Base-by-base conservation (phyloP, 2,797 vertebrate species). In the Caiman crocodilus region DNA sequence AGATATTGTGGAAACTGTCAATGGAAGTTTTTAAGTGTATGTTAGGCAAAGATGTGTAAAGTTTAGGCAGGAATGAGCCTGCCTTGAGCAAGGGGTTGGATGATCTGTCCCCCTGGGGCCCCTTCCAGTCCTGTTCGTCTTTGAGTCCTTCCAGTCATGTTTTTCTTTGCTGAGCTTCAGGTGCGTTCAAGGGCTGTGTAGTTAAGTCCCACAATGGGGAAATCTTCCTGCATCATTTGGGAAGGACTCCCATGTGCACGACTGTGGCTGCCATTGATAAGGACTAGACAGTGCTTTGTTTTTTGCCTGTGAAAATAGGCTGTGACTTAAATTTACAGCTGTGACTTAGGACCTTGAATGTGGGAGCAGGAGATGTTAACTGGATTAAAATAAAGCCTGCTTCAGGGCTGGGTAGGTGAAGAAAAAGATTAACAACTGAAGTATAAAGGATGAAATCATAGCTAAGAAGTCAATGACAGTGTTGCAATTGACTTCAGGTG, bases 231-330 rank as follows among this genome's bases (percentile, higher is more conserved):
- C 18, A 69, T 69, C 67, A 4, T 14, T 23, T 69, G 5, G 20
- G 42, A 42, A 42, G 42, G 42, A 42, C 42, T 42, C 42, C 5
- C 1, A 2, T 35, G 56, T 1, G 6, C 16, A 69, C 32, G 6
- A 7, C 20, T 30, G 30, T 50, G 50, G 4, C 4, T n/a, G 7
- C 5, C 0, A 18, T 18, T n/a, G 26, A 42, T 61, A 11, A 58
- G 3, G 28, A 26, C 18, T 75, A 17, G 74, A 60, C 35, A 15
- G 6, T n/a, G 17, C 25, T 14, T 4, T 6, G 1, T 14, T 25
- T 1, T 0, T 0, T 74, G 26, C 5, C 69, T 3, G 0, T 0
- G 14, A 63, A 11, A 6, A 26, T 26, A 42, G 59, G 0, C 20
- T 42, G 42, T 42, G 42, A 42, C 42, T 42, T 42, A 42, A 42